Base-by-base conservation (phyloP, 92 coral and sea anemone genomes). In the Bergia sp. region DNA sequence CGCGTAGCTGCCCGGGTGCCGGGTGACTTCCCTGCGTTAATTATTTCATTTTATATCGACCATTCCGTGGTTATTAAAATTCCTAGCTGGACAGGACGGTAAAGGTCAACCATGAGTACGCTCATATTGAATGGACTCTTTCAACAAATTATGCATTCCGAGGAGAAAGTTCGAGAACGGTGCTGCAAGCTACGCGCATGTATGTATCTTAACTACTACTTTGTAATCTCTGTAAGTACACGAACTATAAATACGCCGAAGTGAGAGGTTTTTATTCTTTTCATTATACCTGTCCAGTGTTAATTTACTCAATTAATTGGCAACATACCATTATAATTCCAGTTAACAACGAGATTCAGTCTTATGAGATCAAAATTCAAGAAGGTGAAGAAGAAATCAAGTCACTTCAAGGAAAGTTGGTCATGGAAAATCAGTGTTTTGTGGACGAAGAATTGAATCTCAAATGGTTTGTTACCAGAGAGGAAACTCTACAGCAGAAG, bases 71-170 rank as follows among this genome's bases (percentile, higher is more conserved):
- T 18, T 61, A 61, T 16, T 21, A 23, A 61, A 61, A 61, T 57
- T 16, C 65, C 20, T 2, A 57, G 12, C 20, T 57, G 65, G 20
- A 57, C 16, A 57, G 7, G 69, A 13, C 69, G 29, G 65, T 18
- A 1, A 39, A 74, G 20, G 44, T 74, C 13, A 41, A 82, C 2
- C 44, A 95, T 95, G 95, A 95, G 96, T 71, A 90, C 72, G 9
- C 57, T 66, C 21, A 64, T 94, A 71, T 88, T 96, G 23, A 92
- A 93, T 67, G 98, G 94, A 88, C 90, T 96, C 64, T 95, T 95
- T 88, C 93, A 90, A 89, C 99, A 96, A 87, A 96, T 96, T 85
- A 89, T 95, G 73, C 98, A 95, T 89, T 96, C 99, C 0, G 99
- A 96, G 86, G 99, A 96, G 78, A 93, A 93, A 82, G 94, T 94